Base-by-base conservation (phyloP, 1,140 invertebrate genomes). In the Sitobion miscanthi region DNA sequence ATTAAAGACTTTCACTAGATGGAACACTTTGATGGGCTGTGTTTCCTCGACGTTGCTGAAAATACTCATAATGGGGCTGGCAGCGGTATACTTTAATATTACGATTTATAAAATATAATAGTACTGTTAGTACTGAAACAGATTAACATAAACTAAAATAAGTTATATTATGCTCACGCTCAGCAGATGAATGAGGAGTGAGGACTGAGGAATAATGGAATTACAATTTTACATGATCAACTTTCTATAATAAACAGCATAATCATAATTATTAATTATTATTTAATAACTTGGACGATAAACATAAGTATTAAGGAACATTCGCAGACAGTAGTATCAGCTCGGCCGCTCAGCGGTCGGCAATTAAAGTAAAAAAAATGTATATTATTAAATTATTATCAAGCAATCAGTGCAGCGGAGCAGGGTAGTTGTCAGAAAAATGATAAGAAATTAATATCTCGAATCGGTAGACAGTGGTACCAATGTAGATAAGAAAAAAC, bases 21-120 rank as follows among this genome's bases (percentile, higher is more conserved):
- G 97, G 95, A 99, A 99, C 57, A 99, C 98, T 96, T 99, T 98
- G 95, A 99, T 99, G 3, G 98, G 97, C 93, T 98, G 97, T 35
- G 97, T 98, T 94, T 97, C 95, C 95, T 97, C 95, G n/a, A 99
- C 97, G 94, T 95, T 96, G 69, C 96, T 95, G 94, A 98, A 93
- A 25, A 93, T 93, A 54, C 49, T 93, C 91, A 91, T 91, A 77
- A 38, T 57, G 35, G 35, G 21, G 21, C 5, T 21, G 47, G 2
- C n/a, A 2, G 38, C 38, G 20, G 8, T 49, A 52, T 86, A 30
- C 30, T 69, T 69, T n/a, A n/a, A n/a, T 69, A n/a, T n/a, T n/a
- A n/a, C 11, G 30, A n/a, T 14, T n/a, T 69, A 69, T 14, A 1
- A 69, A 69, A 62, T n/a, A n/a, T 4, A 69, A 69, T 69, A n/a